Evolutionary conservation across 2,113 vertebrate genomes (phyloP).

Genomic region (Struthio camelus): DNA sequence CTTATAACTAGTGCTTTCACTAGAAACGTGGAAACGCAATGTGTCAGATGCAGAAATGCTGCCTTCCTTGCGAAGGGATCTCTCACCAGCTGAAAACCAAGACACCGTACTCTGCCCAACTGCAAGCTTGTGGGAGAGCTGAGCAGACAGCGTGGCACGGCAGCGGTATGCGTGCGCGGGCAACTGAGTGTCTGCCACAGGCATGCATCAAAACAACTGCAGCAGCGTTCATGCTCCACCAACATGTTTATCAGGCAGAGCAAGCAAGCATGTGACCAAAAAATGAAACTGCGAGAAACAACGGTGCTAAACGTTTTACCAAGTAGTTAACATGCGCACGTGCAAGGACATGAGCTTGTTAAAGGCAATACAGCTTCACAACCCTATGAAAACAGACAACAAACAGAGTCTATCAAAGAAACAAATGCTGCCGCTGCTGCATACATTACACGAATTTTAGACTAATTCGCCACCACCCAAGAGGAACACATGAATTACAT

Average conservation of each 20-base stretch:
- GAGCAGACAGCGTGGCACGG: neutral
- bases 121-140: neutral
- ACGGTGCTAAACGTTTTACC: fast-evolving
- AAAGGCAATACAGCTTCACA: neutral
- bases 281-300: neutral
- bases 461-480: slow-evolving; percentile 14
- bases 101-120: neutral
- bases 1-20: neutral
- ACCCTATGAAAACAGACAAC: neutral
- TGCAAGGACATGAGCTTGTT: slow-evolving; percentile 44
- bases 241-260: neutral
- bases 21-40: neutral
- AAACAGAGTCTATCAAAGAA: slow-evolving; percentile 27
- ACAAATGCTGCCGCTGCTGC: neutral
- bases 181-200: neutral
- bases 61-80: neutral
- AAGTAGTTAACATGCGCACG: neutral
- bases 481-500: slow-evolving; percentile 26
- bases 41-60: neutral
- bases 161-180: neutral
- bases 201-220: neutral
- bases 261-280: neutral
- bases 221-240: neutral
- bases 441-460: slow-evolving; percentile 30
- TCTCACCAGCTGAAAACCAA: neutral